Percentiles rank a stretch among this genome's conserved stretches.
phyloP scores from a whole-genome alignment of 2,797 vertebrate genomes.

The Spinibarbus caldwelli region DNA sequence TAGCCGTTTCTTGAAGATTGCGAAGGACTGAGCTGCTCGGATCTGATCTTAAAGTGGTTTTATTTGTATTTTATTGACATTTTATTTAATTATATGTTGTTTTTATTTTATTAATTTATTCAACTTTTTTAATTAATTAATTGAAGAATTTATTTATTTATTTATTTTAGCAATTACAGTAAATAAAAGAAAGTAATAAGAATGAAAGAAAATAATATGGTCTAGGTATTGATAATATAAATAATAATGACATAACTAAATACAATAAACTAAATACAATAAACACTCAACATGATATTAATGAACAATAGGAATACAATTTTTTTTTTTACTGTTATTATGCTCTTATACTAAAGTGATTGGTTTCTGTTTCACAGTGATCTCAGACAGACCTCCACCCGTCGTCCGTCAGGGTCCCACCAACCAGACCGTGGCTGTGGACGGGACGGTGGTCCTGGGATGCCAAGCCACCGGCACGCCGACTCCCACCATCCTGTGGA shows the following conservation, averaged over 20 bases:
- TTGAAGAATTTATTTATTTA: not conserved
- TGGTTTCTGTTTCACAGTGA: slow-evolving; percentile 73
- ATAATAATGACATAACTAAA: not conserved
- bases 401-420: slow-evolving; percentile 93
- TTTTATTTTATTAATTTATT: not conserved
- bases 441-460: slow-evolving; percentile 89
- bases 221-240: not conserved
- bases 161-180: not conserved
- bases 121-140: not conserved
- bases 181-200: not conserved
- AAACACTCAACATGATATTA: not conserved
- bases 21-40: no score
- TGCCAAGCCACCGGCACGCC: slow-evolving; percentile 89
- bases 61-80: no score
- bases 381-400: slow-evolving; percentile 95
- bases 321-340: not conserved
- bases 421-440: slow-evolving; percentile 96
- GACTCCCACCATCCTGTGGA: slow-evolving; percentile 93
- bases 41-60: no score
- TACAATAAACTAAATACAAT: not conserved
- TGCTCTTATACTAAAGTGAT: not conserved
- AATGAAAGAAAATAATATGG: not conserved
- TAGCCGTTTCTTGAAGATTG: no score
- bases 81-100: not conserved
- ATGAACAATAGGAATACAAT: not conserved